These are phyloP conservation scores for Lutjanus campechanus DNA, from an alignment of 2,797 vertebrate genomes.

Conservation along the genomic window DNA sequence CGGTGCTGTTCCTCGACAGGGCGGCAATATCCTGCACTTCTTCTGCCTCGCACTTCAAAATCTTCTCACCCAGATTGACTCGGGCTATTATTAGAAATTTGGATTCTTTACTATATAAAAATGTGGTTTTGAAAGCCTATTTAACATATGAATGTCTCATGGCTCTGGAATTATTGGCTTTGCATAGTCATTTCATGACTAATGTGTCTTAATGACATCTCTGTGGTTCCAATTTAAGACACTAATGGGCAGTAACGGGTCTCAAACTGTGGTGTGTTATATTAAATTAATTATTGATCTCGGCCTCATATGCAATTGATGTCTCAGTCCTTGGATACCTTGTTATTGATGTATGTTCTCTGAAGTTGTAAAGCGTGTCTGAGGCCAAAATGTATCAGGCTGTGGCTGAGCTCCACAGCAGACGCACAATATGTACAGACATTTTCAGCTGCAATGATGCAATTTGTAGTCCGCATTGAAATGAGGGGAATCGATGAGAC, in stretches of 20 bases:
- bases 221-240: conserved; percentile 65
- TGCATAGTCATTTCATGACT: conserved; percentile 63
- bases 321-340: conserved; percentile 68
- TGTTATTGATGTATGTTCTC: conserved; percentile 60
- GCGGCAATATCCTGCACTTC: conserved; percentile 24
- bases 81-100: conserved; percentile 25
- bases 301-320: conserved; percentile 63
- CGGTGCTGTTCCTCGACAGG: conserved; percentile 42
- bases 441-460: conserved; percentile 21
- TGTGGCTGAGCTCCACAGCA: neutral
- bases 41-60: conserved; percentile 25
- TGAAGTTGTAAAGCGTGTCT: conserved; percentile 34
- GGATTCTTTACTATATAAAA: conserved; percentile 18
- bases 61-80: conserved; percentile 25
- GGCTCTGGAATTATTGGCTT: conserved; percentile 61
- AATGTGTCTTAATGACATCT: conserved; percentile 74
- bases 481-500: conserved; percentile 41
- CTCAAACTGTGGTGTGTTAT: conserved; percentile 70
- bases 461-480: conserved; percentile 35
- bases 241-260: conserved; percentile 78
- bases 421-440: neutral
- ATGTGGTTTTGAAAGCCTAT: conserved; percentile 31
- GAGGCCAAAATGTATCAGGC: conserved; percentile 23
- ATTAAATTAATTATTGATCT: conserved; percentile 83
- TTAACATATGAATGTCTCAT: conserved; percentile 65